Evolutionary conservation across 1,140 invertebrate species (phyloP).

Genomic region (Caerostris extrusa): DNA sequence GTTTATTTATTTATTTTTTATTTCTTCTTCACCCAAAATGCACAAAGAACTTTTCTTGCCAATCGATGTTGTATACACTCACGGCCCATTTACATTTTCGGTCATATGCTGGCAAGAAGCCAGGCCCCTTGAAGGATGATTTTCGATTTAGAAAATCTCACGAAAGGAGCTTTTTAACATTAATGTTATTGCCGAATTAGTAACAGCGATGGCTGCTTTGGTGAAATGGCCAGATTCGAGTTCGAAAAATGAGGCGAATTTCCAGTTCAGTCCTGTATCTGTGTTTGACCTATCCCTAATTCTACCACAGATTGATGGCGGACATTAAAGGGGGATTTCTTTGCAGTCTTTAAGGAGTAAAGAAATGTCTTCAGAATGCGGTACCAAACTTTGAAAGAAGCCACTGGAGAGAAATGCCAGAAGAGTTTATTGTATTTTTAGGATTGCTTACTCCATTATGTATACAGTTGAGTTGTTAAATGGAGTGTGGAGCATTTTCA

Average conservation of each 20-base stretch:
- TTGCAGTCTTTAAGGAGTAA: background rate
- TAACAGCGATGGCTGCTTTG: background rate
- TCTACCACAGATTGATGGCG: background rate
- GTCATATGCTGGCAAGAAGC: background rate
- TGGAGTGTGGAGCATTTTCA: background rate
- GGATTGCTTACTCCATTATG: background rate
- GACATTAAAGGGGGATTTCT: background rate
- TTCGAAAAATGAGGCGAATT: background rate
- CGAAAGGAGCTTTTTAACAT: conserved; percentile 34
- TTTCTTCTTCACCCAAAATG: background rate
- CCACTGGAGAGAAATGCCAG: background rate
- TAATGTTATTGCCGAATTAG: conserved; percentile 40
- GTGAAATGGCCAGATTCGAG: background rate
- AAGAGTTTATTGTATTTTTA: background rate
- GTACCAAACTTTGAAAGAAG: background rate
- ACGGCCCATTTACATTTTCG: conserved; percentile 35
- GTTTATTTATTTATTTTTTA: background rate
- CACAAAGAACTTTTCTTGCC: background rate
- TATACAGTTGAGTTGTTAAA: background rate
- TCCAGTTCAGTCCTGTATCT: background rate
- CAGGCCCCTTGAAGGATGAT: background rate
- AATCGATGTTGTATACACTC: background rate
- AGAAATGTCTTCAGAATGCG: background rate
- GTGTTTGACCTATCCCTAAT: background rate
- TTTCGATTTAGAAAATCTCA: conserved; percentile 32